These are phyloP conservation scores for Carlito syrichta DNA, from an alignment of 2,113 vertebrate genomes.

Conservation along the genomic window DNA sequence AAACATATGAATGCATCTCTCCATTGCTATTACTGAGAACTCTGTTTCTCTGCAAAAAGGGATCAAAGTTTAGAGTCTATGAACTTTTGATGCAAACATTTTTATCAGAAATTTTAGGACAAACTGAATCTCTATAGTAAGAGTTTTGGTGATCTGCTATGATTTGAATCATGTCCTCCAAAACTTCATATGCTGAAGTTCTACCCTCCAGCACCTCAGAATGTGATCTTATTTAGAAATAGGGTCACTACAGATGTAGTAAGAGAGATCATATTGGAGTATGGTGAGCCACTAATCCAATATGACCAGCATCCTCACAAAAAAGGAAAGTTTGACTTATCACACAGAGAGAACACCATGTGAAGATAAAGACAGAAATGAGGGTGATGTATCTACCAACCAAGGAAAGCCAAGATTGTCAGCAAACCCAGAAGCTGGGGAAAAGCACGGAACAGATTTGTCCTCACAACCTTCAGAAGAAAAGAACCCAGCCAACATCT, in stretches of 20 bases:
- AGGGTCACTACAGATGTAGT: neutral
- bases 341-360: neutral
- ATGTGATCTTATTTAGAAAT: neutral
- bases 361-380: neutral
- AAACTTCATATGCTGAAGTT: neutral
- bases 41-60: neutral
- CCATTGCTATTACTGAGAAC: neutral
- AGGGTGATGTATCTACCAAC: neutral
- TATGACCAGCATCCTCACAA: neutral
- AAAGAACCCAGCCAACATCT: neutral
- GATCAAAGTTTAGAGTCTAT: neutral
- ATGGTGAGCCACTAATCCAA: neutral
- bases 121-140: neutral
- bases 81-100: neutral
- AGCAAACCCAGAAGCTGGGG: neutral
- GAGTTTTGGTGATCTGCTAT: neutral
- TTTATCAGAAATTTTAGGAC: conserved; percentile 6
- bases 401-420: neutral
- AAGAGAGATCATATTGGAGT: neutral
- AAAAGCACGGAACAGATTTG: neutral
- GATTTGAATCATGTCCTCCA: neutral
- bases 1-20: neutral
- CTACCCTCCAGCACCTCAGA: neutral
- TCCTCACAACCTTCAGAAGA: neutral
- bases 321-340: neutral